Conservation (phyloP, 2,797 vertebrate species). For the Triplophysa yarkandensis region DNA sequence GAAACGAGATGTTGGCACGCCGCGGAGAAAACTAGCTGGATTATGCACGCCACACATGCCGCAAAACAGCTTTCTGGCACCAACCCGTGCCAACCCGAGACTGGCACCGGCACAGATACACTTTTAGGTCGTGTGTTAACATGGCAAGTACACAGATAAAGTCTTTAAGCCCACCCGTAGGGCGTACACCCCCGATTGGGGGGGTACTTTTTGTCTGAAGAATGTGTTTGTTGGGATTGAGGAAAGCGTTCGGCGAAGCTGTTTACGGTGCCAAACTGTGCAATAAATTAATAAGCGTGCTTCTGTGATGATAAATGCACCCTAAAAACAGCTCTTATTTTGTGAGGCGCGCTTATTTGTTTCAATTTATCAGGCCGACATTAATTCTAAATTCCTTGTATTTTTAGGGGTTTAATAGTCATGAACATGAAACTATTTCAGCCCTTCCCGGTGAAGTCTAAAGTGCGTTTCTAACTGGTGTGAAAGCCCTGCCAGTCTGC, state of each 20-base stretch:
- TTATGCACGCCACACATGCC: conserved; percentile 68
- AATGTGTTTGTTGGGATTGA: neutral
- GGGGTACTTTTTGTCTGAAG: conserved; percentile 54
- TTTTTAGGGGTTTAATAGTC: conserved; percentile 22
- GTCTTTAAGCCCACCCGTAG: conserved; percentile 69
- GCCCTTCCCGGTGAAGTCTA: conserved; percentile 69
- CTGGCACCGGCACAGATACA: conserved; percentile 63
- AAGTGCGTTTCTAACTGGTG: conserved; percentile 75
- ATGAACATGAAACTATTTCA: conserved; percentile 45
- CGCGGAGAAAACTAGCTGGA: conserved; percentile 71
- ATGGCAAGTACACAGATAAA: conserved; percentile 61
- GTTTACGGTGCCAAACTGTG: neutral
- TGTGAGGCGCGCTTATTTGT: conserved; percentile 23
- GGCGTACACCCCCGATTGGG: conserved; percentile 65
- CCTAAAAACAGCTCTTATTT: conserved; percentile 8
- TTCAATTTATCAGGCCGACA: conserved; percentile 19
- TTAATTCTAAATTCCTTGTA: conserved; percentile 24
- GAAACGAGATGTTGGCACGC: conserved; percentile 69
- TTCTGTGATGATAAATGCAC: conserved; percentile 19
- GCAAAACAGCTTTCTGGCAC: conserved; percentile 62
- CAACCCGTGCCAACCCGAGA: conserved; percentile 66
- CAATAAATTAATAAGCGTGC: conserved; percentile 11
- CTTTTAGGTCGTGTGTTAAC: conserved; percentile 68
- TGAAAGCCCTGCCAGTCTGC: conserved; percentile 70
- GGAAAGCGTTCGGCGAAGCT: neutral